Percentiles rank a stretch among this genome's conserved stretches.
These are phyloP conservation scores for Acrobasis consociella DNA, from an alignment of 2,888 invertebrate species.

Conservation along the genomic window DNA sequence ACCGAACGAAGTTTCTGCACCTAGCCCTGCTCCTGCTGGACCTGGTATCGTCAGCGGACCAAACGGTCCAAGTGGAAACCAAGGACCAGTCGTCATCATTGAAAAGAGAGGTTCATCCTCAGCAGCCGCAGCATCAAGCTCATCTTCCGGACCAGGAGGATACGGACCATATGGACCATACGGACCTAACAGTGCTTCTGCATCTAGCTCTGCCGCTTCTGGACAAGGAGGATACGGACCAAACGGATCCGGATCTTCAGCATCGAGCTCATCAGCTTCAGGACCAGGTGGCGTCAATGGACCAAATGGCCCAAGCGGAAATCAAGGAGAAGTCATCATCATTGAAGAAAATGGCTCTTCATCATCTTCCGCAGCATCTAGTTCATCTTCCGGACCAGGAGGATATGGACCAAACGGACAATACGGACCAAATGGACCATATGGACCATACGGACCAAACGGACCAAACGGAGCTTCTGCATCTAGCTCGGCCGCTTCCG, in stretches of 20 bases:
- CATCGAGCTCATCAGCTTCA: background rate
- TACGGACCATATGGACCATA: conserved; percentile 4
- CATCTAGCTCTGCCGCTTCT: conserved; percentile 4
- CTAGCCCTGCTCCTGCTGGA: background rate
- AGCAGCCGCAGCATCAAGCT: conserved; percentile 25
- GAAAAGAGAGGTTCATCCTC: conserved; percentile 22
- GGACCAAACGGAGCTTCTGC: conserved; percentile 17
- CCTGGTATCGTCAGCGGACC: conserved; percentile 12
- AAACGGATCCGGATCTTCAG: background rate
- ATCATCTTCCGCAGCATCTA: conserved; percentile 1
- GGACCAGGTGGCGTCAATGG: background rate
- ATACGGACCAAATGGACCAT: background rate
- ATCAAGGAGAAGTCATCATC: conserved; percentile 18
- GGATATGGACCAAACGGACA: background rate
- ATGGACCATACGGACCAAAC: conserved; percentile 3
- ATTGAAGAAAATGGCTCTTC: conserved; percentile 37
- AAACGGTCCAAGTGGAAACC: conserved; percentile 44
- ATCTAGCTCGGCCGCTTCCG: conserved; percentile 20
- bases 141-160: conserved; percentile 7
- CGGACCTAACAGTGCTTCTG: conserved; percentile 15
- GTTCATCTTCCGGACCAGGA: background rate
- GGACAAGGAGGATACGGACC: conserved; percentile 7
- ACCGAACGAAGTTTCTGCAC: background rate
- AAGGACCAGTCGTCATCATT: conserved; percentile 41
- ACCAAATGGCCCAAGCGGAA: background rate